Conservation (phyloP, 2,797 vertebrate species). For the Microctenopoma lineatum region DNA sequence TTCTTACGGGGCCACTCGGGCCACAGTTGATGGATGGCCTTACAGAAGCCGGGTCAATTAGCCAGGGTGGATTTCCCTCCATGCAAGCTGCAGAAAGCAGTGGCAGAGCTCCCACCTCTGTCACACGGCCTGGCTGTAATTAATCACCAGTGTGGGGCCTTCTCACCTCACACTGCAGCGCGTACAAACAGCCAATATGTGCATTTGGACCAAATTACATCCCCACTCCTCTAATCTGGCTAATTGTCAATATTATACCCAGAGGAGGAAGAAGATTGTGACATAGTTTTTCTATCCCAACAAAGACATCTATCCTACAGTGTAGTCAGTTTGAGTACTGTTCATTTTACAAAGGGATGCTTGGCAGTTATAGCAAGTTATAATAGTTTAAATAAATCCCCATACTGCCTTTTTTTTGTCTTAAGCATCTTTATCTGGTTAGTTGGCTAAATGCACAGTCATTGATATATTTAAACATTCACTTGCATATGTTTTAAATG, state of each 20-base stretch:
- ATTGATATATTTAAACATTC: neutral
- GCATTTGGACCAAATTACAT: conserved; percentile 68
- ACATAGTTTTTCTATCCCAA: conserved; percentile 5
- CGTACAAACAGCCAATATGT: conserved; percentile 63
- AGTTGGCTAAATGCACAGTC: neutral
- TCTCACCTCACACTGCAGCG: conserved; percentile 72
- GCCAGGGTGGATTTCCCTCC: conserved; percentile 75
- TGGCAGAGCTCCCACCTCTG: conserved; percentile 72
- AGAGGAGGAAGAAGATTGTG: conserved; percentile 32
- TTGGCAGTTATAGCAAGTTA: neutral
- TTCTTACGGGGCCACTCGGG: conserved; percentile 76
- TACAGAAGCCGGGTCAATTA: conserved; percentile 87
- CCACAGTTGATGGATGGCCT: conserved; percentile 85
- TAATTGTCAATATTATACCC: conserved; percentile 73
- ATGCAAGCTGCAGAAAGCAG: conserved; percentile 66
- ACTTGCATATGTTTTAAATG: neutral
- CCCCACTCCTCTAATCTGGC: conserved; percentile 64
- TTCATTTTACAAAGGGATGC: neutral
- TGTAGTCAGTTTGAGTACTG: neutral
- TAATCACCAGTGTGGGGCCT: conserved; percentile 80
- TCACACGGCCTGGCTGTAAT: conserved; percentile 79
- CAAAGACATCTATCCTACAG: conserved; percentile 3
- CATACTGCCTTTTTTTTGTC: neutral
- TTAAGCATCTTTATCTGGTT: neutral
- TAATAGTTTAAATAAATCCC: neutral